phyloP scores from a whole-genome alignment of 1,140 invertebrate genomes.

The Papilio aristodemus region DNA sequence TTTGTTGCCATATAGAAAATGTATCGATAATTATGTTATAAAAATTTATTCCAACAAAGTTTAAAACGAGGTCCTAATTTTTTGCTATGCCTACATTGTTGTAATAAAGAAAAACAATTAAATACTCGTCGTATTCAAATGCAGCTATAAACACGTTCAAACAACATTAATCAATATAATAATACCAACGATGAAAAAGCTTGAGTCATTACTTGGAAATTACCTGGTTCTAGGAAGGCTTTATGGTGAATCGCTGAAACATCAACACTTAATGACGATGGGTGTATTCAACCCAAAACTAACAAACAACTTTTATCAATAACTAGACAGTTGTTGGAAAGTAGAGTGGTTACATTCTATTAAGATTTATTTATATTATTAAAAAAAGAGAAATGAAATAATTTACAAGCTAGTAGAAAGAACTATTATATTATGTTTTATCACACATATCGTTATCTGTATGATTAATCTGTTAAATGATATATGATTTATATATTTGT shows the following conservation, averaged over 20 bases:
- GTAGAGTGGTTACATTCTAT: neutral
- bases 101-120: constrained; percentile 18
- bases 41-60: neutral
- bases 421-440: no score
- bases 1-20: no score
- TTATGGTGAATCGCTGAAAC: neutral
- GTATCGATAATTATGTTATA: neutral
- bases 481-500: no score
- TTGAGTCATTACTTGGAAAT: constrained; percentile 26
- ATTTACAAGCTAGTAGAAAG: no score
- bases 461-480: no score
- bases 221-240: constrained; percentile 7
- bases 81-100: neutral
- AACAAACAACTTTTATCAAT: constrained; percentile 21
- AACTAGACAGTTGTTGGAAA: neutral
- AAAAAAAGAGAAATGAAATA: no score
- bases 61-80: neutral
- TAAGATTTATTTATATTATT: neutral
- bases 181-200: constrained; percentile 7
- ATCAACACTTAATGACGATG: constrained; percentile 12
- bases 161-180: constrained; percentile 18
- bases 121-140: constrained; percentile 19
- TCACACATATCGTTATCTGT: no score
- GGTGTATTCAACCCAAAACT: constrained; percentile 10
- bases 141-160: constrained; percentile 6